Evolutionary conservation across 2,113 vertebrate species (phyloP), one percentile per base, ranked within the genome.

Genomic region (Rattus rattus): DNA sequence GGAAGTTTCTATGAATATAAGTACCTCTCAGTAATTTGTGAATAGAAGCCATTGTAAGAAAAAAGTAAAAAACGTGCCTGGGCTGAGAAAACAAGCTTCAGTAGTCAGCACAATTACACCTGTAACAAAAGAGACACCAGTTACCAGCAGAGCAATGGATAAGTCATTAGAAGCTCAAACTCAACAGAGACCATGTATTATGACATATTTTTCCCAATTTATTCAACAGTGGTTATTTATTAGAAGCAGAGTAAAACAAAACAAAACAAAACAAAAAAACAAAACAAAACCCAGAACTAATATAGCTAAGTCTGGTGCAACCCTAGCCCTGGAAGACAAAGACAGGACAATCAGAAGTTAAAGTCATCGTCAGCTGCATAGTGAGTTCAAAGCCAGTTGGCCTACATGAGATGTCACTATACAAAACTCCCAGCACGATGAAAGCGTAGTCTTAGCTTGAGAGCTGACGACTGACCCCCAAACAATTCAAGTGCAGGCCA

Each of bases 31-130:
- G 87, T 47, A 97, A 77, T 0, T 61, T 93, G 28, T 63, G 1
- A 80, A 91, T 28, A 88, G 97, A 95, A 97, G 98, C 97, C 99
- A 99, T 99, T 4, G 0, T 9, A 30, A 67, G 13, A 88, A 70
- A 90, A 95, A 95, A n/a, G 30, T 33, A 36, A 75, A 96, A 59
- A 95, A 49, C 77, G 81, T 96, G 26, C 47, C 56, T 86, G 36
- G 28, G 20, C 63, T 19, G 47, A 96, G 36, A 89, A 73, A 95
- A 94, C 70, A 92, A 59, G 5, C 43, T 92, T 90, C 88, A 94
- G 75, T 65, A 59, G 92, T 77, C 3, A 80, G 94, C 1, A 79
- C 75, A 92, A 85, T 59, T 93, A 70, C 76, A 97, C 98, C 98
- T 99, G 67, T 36, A 97, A 98, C 0, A 47, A 85, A 93, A 98